Conservation (phyloP, 1,140 invertebrate species). For the Drosophila ambigua region DNA sequence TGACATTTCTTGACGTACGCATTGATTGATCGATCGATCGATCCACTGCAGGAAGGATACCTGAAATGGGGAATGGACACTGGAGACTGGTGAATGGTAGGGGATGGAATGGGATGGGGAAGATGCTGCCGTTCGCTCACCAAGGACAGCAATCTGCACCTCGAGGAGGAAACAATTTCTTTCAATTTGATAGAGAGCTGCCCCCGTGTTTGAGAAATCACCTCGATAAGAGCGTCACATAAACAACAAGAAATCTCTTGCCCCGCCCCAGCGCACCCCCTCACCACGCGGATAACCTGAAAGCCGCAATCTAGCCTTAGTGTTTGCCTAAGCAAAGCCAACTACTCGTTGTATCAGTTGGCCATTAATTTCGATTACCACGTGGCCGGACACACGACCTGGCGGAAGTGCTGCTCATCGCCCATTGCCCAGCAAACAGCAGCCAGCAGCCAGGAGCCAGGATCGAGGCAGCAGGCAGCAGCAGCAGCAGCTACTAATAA, state of each 20-base stretch:
- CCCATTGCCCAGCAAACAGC: constrained; percentile 25
- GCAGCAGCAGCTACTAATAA: constrained; percentile 55
- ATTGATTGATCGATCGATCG: constrained; percentile 69
- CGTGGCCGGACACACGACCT: constrained; percentile 78
- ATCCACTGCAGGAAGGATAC: constrained; percentile 13
- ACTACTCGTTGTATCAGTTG: constrained; percentile 65
- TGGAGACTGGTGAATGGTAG: too few species aligned
- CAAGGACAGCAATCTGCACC: neutral
- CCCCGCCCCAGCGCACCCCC: neutral
- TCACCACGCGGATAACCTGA: constrained; percentile 24
- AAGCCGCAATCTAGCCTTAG: neutral
- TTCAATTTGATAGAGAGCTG: constrained; percentile 53
- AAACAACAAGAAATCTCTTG: constrained; percentile 55
- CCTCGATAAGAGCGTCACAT: constrained; percentile 53
- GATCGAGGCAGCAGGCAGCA: constrained; percentile 1
- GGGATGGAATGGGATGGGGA: neutral
- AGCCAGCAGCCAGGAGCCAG: neutral
- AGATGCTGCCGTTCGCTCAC: neutral
- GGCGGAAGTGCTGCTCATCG: constrained; percentile 67
- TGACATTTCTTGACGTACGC: constrained; percentile 68
- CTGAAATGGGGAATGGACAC: neutral
- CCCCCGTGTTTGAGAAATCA: constrained; percentile 54
- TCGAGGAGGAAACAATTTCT: constrained; percentile 35
- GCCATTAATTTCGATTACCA: constrained; percentile 81
- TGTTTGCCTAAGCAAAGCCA: constrained; percentile 35